These are phyloP conservation scores for Melospiza melodia DNA, from an alignment of 2,113 vertebrate species.

Conservation along the genomic window DNA sequence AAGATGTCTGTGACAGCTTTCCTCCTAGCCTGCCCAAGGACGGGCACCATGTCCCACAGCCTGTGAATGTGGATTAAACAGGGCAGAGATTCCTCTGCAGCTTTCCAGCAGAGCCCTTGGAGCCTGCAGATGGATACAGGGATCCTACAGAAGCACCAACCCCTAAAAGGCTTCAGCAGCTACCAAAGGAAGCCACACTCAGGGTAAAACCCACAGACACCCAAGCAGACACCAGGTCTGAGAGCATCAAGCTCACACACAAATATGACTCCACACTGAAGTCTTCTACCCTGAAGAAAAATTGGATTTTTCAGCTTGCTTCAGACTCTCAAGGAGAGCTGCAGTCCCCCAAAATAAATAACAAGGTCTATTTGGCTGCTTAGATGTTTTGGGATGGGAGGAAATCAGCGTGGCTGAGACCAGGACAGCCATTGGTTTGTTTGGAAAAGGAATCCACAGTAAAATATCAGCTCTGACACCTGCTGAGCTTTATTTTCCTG, in stretches of 20 bases:
- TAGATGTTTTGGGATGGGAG: not conserved
- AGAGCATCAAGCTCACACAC: not conserved
- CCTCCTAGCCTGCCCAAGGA: not conserved
- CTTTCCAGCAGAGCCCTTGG: not conserved
- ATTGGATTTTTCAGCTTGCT: not conserved
- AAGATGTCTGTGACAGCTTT: not conserved
- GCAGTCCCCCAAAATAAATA: not conserved
- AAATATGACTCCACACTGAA: not conserved
- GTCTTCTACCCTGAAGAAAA: not conserved
- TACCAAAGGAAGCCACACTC: not conserved
- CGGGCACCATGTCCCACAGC: not conserved
- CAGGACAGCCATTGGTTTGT: not conserved
- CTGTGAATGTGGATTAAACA: not conserved
- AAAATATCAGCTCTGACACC: not conserved
- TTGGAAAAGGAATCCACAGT: not conserved
- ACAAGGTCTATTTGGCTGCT: not conserved
- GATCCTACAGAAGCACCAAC: not conserved
- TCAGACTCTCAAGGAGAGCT: not conserved
- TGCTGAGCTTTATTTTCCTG: not conserved
- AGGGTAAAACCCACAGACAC: not conserved
- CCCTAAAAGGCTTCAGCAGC: not conserved
- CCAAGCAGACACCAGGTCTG: not conserved
- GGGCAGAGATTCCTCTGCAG: not conserved
- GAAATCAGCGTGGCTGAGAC: not conserved
- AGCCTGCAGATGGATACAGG: not conserved